A percentile compares a stretch with the other conserved stretches of the same genome.
phyloP scores from a whole-genome alignment of 2,888 invertebrate genomes.

The Melanargia galathea region DNA sequence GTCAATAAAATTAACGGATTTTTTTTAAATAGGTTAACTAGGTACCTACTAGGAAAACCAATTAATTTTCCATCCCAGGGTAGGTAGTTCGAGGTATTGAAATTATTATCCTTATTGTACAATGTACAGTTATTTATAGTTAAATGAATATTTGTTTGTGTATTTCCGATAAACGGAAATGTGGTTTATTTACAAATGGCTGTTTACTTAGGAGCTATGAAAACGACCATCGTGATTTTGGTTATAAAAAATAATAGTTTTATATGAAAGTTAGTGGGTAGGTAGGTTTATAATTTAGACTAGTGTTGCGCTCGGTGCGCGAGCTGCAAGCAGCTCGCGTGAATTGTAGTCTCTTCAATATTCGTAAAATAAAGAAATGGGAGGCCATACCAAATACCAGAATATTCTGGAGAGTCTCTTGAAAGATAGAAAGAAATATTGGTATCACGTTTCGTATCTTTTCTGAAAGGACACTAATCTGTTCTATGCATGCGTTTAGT shows the following conservation, averaged over 20 bases:
- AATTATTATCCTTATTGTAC: constrained; percentile 3
- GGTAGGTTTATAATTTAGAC: background rate
- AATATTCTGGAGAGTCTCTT: too few relatives aligned
- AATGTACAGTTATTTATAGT: background rate
- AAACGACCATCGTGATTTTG: constrained; percentile 2
- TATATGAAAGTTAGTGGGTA: background rate
- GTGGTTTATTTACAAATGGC: constrained; percentile 1
- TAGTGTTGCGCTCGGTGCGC: too few relatives aligned
- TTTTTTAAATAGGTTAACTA: background rate
- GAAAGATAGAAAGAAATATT: too few relatives aligned
- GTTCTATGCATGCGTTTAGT: too few relatives aligned
- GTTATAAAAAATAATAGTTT: background rate
- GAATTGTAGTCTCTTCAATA: too few relatives aligned
- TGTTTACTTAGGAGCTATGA: constrained; percentile 2
- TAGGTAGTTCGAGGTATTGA: constrained; percentile 3
- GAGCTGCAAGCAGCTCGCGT: too few relatives aligned
- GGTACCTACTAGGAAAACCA: background rate
- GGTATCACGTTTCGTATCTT: too few relatives aligned
- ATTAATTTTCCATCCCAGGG: background rate
- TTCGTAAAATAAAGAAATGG: too few relatives aligned
- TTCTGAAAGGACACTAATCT: too few relatives aligned
- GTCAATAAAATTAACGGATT: constrained; percentile 5
- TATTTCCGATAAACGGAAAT: background rate
- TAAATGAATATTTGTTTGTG: background rate
- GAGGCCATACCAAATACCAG: too few relatives aligned